Percentiles rank a stretch among this genome's conserved stretches.
phyloP scores from a whole-genome alignment of 2,797 vertebrate genomes.

The Leptatherina wallacei region DNA sequence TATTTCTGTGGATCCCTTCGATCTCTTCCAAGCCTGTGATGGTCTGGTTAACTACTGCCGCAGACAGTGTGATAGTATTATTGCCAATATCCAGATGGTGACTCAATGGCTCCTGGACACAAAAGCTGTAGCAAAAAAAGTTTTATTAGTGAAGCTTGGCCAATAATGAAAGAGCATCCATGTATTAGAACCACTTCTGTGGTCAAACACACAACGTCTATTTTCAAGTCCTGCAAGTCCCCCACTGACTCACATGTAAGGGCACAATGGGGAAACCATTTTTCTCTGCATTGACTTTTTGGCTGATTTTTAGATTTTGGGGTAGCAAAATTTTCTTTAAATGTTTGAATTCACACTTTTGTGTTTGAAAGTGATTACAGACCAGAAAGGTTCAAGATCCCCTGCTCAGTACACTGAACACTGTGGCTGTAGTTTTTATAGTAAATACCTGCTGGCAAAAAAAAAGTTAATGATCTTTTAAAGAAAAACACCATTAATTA shows the following conservation, averaged over 20 bases:
- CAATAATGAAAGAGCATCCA: conserved; percentile 40
- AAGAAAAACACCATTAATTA: no score
- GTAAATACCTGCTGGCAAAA: no score
- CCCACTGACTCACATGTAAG: not conserved
- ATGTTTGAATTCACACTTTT: not conserved
- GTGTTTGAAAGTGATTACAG: not conserved
- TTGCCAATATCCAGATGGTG: conserved; percentile 42
- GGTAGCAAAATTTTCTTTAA: not conserved
- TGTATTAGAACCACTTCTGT: conserved; percentile 15
- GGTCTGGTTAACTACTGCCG: conserved; percentile 29
- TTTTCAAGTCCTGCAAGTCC: no score
- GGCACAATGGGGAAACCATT: not conserved
- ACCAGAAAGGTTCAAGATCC: no score
- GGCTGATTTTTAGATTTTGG: not conserved
- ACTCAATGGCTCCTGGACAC: conserved; percentile 49
- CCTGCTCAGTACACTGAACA: no score
- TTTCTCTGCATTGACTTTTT: not conserved
- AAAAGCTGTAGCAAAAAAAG: conserved; percentile 36
- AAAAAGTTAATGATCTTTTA: no score
- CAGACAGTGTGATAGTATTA: no score
- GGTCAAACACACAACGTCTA: not conserved
- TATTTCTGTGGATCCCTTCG: not conserved
- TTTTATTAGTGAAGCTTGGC: conserved; percentile 37
- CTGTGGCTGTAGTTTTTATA: no score
- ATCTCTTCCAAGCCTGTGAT: not conserved